phyloP scores from a whole-genome alignment of 2,888 invertebrate species.

The Sphaerolaimus hirsutus region DNA sequence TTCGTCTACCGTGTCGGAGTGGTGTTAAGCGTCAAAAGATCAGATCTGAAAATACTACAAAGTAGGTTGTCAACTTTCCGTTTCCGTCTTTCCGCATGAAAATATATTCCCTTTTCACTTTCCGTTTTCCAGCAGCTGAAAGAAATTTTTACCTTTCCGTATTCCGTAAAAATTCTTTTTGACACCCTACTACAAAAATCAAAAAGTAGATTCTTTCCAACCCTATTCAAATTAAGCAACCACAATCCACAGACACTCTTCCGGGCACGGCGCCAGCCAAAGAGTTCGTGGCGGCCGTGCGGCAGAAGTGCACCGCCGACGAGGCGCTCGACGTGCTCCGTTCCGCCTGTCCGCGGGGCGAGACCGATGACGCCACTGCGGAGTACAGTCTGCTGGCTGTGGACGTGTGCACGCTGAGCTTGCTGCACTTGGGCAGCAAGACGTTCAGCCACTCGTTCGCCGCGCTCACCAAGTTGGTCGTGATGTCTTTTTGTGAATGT shows the following conservation, averaged over 20 bases:
- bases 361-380: conserved; percentile 29
- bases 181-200: too few relatives aligned
- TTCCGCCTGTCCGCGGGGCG: conserved; percentile 51
- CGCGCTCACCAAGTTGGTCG: conserved; percentile 72
- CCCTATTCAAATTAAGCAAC: background rate
- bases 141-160: too few relatives aligned
- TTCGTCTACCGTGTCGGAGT: too few relatives aligned
- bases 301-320: conserved; percentile 65
- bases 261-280: conserved; percentile 40
- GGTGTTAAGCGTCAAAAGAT: too few relatives aligned
- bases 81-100: too few relatives aligned
- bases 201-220: background rate
- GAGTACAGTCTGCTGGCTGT: conserved; percentile 65
- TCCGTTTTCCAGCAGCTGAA: too few relatives aligned
- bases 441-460: conserved; percentile 95
- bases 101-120: too few relatives aligned
- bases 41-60: too few relatives aligned
- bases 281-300: conserved; percentile 57
- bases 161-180: too few relatives aligned
- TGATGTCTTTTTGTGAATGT: too few relatives aligned
- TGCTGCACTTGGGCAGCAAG: conserved; percentile 75
- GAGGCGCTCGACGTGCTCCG: conserved; percentile 63
- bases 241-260: conserved; percentile 16
- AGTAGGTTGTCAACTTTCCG: too few relatives aligned
- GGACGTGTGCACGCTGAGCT: conserved; percentile 31